Evolutionary conservation across 2,888 invertebrate genomes (phyloP).

Genomic region (Ferdinandea cuprea): DNA sequence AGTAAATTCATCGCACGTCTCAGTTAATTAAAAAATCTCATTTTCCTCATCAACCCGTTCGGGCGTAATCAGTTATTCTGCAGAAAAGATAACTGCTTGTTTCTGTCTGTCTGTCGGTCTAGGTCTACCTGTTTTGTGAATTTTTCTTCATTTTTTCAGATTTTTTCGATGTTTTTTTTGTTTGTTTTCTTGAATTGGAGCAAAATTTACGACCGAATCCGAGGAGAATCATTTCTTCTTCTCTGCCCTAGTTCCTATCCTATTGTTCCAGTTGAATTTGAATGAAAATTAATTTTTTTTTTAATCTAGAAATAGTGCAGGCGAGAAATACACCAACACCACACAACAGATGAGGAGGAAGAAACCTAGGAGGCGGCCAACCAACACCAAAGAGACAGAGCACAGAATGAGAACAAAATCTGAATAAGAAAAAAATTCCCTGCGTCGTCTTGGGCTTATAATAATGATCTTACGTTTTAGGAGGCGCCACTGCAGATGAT

Average conservation of each 20-base stretch:
- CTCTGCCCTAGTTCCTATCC: slow-evolving; percentile 59
- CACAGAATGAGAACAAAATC: slow-evolving; percentile 38
- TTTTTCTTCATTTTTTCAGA: background rate
- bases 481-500: slow-evolving; percentile 48
- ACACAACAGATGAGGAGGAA: background rate
- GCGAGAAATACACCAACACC: slow-evolving; percentile 3
- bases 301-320: slow-evolving; percentile 24
- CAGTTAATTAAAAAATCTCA: background rate
- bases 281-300: slow-evolving; percentile 19
- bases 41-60: background rate
- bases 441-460: background rate
- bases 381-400: slow-evolving; percentile 10
- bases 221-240: slow-evolving; percentile 31
- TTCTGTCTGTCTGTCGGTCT: slow-evolving; percentile 7
- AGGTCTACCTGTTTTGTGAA: slow-evolving; percentile 12
- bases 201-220: slow-evolving; percentile 64
- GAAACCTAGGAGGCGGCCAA: slow-evolving; percentile 3
- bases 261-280: slow-evolving; percentile 37
- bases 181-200: slow-evolving; percentile 59
- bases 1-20: background rate
- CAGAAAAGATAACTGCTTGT: slow-evolving; percentile 17
- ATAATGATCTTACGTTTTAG: slow-evolving; percentile 51
- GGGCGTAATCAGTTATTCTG: slow-evolving; percentile 34
- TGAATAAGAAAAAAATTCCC: slow-evolving; percentile 42
- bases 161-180: too few species aligned